Percentiles rank a stretch among this genome's conserved stretches.
Evolutionary conservation across 2,888 invertebrate species (phyloP).

Genomic region (Thecocarcelia acutangulata): DNA sequence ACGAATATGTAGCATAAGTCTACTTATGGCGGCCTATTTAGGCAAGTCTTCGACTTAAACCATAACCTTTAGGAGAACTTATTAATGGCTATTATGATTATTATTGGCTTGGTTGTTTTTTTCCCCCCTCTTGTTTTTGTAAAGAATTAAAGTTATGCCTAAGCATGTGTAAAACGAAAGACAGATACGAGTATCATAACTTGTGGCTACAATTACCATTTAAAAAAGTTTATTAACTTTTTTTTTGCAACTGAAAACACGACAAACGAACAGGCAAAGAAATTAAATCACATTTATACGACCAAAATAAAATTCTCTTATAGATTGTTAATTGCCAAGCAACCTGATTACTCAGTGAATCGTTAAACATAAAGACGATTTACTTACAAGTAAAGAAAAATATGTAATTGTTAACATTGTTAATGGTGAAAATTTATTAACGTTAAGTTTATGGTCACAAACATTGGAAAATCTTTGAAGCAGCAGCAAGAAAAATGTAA

Average conservation of each 20-base stretch:
- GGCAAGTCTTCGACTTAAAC: slow-evolving; percentile 62
- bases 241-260: slow-evolving; percentile 10
- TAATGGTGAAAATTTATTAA: slow-evolving; percentile 38
- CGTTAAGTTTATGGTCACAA: slow-evolving; percentile 53
- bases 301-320: slow-evolving; percentile 14
- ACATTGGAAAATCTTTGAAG: background rate
- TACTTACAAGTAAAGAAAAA: slow-evolving; percentile 13
- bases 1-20: background rate
- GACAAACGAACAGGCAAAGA: background rate
- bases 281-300: background rate
- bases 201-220: slow-evolving; percentile 33
- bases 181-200: background rate
- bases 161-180: slow-evolving; percentile 40
- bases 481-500: slow-evolving; percentile 12
- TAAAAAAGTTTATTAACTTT: slow-evolving; percentile 58
- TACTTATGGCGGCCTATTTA: slow-evolving; percentile 49
- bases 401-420: slow-evolving; percentile 37
- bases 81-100: slow-evolving; percentile 53
- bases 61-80: slow-evolving; percentile 60
- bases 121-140: background rate
- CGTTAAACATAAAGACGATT: slow-evolving; percentile 66
- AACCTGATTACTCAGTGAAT: slow-evolving; percentile 67
- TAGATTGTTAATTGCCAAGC: slow-evolving; percentile 59
- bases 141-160: slow-evolving; percentile 46
- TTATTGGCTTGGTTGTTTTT: background rate